phyloP scores from a whole-genome alignment of 2,113 vertebrate genomes.

The Theristicus caerulescens region DNA sequence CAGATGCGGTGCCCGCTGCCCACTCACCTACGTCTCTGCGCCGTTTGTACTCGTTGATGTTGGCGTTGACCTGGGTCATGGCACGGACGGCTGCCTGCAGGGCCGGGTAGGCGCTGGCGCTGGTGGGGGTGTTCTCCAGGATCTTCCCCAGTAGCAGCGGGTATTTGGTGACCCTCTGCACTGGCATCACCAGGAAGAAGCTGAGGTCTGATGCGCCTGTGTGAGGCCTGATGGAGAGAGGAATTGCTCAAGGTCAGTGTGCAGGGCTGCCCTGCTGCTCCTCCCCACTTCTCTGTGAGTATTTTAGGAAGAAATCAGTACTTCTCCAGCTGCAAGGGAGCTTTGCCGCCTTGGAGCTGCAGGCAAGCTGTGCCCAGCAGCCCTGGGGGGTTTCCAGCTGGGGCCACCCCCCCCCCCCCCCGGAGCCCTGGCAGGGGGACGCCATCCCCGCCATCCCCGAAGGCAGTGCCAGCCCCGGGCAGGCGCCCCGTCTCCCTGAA shows the following conservation, averaged over 20 bases:
- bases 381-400: neutral
- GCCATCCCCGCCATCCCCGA: neutral
- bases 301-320: neutral
- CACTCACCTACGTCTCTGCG: slow-evolving; percentile 93
- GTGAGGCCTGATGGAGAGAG: slow-evolving; percentile 78
- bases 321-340: neutral
- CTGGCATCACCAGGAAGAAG: slow-evolving; percentile 93
- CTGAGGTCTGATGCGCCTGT: slow-evolving; percentile 84
- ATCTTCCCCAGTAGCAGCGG: slow-evolving; percentile 91
- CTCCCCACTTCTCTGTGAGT: neutral
- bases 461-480: neutral
- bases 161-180: slow-evolving; percentile 94
- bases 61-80: slow-evolving; percentile 84
- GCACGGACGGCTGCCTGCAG: slow-evolving; percentile 78
- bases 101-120: slow-evolving; percentile 65
- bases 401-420: neutral
- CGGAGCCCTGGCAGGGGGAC: neutral
- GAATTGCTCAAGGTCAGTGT: fast-evolving
- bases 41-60: slow-evolving; percentile 95
- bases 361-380: neutral
- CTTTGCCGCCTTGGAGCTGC: neutral
- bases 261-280: neutral
- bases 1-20: neutral
- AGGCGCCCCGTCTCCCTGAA: neutral
- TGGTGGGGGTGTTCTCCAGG: slow-evolving; percentile 82